Base-by-base conservation (phyloP, 2,797 vertebrate species). In the Gymnoscopelus braueri region DNA sequence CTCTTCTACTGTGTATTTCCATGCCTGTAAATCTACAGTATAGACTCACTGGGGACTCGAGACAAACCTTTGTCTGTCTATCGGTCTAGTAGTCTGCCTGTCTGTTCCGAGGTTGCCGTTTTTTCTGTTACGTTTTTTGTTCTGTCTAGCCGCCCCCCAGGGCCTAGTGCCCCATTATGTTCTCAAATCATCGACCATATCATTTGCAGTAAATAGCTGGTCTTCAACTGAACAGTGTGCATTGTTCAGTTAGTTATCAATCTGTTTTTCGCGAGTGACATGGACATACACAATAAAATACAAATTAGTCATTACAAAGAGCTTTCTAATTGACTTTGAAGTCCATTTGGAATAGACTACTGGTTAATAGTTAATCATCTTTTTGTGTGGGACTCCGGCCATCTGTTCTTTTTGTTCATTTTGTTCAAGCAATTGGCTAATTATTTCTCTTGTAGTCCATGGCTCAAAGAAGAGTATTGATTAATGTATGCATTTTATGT, bases 11-110 rank as follows among this genome's bases (percentile, higher is more conserved):
- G 47, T 49, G 60, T 47, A 55, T 77, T 80, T 80, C 77, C n/a
- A 82, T 86, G 78, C 87, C 55, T 85, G 66, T 71, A 66, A 47
- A 79, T 67, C 74, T 73, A 57, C 60, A 54, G 69, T 60, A 60
- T 49, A 70, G 19, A 71, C 4, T 68, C 82, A 53, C 29, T 14
- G 32, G 84, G 75, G 75, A 80, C 65, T 23, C 13, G 39, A 71
- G 39, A 32, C 3, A 63, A 77, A 48, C 74, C 80, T 80, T 82
- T 78, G 69, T 72, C 35, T 68, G 61, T 62, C 47, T 51, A 71
- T 80, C 72, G 5, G 77, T 79, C 26, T 23, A 11, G 15, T 9
- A 15, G 55, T 56, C 14, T 49, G 57, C 32, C 35, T 55, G 63
- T 62, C 29, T 49, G 9, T 48, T 75, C 67, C 29, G 72, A 73